Percentiles rank a stretch among this genome's conserved stretches.
phyloP scores from a whole-genome alignment of 2,113 vertebrate species.

The Heterotilapia buettikoferi region DNA sequence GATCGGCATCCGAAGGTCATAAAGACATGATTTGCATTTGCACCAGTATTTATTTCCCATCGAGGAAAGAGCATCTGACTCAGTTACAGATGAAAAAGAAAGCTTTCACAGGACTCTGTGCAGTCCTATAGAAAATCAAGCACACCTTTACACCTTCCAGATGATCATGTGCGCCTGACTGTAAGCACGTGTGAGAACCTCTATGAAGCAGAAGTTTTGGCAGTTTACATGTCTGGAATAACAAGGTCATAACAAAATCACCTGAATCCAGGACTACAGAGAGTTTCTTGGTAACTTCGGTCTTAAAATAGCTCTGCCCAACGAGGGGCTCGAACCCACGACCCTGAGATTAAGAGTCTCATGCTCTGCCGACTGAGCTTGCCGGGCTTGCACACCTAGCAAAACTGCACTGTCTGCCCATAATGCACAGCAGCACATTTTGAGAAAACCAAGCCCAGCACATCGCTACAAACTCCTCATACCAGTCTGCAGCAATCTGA shows the following conservation, averaged over 20 bases:
- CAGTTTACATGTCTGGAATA: neutral
- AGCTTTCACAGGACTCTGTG: neutral
- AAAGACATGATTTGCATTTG: neutral
- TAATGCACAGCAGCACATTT: no score
- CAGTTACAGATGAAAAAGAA: neutral
- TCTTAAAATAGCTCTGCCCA: accelerated
- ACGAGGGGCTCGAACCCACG: accelerated
- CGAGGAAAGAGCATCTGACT: neutral
- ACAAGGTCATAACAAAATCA: neutral
- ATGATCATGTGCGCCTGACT: accelerated
- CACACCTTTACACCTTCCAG: neutral
- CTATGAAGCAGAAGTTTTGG: neutral
- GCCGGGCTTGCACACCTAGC: accelerated
- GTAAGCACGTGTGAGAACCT: neutral
- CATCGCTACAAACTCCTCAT: no score
- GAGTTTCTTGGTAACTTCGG: neutral
- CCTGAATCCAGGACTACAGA: neutral
- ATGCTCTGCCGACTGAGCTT: accelerated
- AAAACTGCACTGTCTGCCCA: no score
- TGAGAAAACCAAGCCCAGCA: no score
- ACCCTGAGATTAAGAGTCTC: neutral
- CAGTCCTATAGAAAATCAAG: neutral
- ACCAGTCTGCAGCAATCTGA: no score
- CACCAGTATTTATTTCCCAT: neutral
- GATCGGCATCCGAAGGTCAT: neutral